phyloP scores from a whole-genome alignment of 2,888 invertebrate genomes.

The Metalampra italica region DNA sequence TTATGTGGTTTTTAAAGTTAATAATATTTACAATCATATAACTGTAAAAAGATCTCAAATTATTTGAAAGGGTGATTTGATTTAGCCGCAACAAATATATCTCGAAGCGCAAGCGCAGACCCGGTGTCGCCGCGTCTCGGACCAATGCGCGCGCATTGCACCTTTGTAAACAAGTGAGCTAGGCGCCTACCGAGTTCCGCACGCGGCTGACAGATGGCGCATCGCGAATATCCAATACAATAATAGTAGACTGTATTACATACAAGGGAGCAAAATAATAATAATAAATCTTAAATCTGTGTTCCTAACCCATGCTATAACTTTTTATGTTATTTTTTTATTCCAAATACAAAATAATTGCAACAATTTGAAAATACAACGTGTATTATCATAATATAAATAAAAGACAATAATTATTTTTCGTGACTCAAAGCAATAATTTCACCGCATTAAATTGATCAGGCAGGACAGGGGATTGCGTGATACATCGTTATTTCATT shows the following conservation, averaged over 20 bases:
- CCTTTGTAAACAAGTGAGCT: constrained; percentile 6
- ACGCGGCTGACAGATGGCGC: constrained; percentile 49
- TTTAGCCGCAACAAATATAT: not conserved
- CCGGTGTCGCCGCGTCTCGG: constrained; percentile 25
- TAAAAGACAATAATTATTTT: not conserved
- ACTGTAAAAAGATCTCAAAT: too few species aligned
- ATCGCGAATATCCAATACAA: not conserved
- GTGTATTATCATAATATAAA: not conserved
- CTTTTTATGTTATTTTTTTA: too few species aligned
- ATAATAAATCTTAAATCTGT: too few species aligned
- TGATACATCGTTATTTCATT: constrained; percentile 35
- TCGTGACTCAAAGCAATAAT: constrained; percentile 3
- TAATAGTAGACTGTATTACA: too few species aligned
- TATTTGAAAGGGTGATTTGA: too few species aligned
- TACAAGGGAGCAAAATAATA: too few species aligned
- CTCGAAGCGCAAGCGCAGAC: constrained; percentile 21
- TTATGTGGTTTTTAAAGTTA: too few species aligned
- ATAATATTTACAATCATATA: too few species aligned
- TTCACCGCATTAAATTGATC: constrained; percentile 11
- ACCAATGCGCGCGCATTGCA: constrained; percentile 1
- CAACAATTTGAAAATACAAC: too few species aligned
- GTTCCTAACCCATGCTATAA: too few species aligned
- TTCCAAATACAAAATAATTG: too few species aligned
- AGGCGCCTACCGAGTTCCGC: constrained; percentile 44
- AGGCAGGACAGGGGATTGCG: constrained; percentile 17